Evolutionary conservation across 2,888 invertebrate genomes (phyloP), one percentile per base, ranked within the genome.

Genomic region (Nephrotoma appendiculata): DNA sequence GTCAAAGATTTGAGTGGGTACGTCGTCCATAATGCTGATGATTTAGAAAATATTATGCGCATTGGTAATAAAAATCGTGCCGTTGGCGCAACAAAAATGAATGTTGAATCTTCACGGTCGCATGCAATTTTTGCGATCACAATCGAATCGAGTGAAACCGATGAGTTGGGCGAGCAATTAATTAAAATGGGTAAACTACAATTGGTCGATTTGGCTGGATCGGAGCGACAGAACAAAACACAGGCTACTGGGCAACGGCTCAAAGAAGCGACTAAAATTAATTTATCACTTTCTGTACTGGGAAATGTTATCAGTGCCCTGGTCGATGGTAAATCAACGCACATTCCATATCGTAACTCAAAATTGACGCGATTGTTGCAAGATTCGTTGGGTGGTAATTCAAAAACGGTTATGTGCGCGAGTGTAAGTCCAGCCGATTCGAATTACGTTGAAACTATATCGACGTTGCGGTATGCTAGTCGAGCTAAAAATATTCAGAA

Each of bases 81-180:
- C 85, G 96, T 96, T 5, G 97, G 97, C 44, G 96, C 98, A 0
- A 99, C 99, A 0, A 96, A 98, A 88, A 99, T 99, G 99, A 99
- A 99, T 92, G 95, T 96, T 11, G 97, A 97, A 90, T 98, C 98
- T 89, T 99, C 98, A 0, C 93, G 99, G 86, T 99, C 98, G 0
- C 99, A 99, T 93, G 99, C 99, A 7, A 99, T 99, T 89, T 99
- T 99, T 92, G 98, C 98, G 12, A 98, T 99, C 85, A 98, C 98
- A 0, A 96, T 99, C 84, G 99, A 99, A 92, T 97, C 98, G 88
- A 98, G 98, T 92, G 96, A 97, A 91, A 93, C 95, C 87, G 96
- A 95, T 0, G 93, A 93, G 2, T 97, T 96, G 89, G 96, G 96
- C 1, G 95, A 96, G 90, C 96, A 97, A 89, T 96, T 97, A 90